phyloP scores from a whole-genome alignment of 2,113 vertebrate genomes.

The Lipotes vexillifer region DNA sequence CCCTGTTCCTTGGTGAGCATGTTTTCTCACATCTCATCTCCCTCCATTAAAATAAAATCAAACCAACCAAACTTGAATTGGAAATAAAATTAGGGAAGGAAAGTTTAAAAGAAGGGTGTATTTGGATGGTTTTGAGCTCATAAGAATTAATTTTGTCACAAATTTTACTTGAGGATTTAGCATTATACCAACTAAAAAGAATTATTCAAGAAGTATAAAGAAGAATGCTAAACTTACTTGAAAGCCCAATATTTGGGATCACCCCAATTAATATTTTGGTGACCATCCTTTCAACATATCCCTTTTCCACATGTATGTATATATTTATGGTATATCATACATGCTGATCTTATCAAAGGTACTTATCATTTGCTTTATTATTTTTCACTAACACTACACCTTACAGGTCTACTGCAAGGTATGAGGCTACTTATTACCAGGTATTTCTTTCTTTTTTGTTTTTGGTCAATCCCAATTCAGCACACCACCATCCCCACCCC shows the following conservation, averaged over 20 bases:
- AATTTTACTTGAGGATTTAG: not conserved
- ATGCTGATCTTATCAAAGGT: not conserved
- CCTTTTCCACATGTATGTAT: not conserved
- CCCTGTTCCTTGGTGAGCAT: not conserved
- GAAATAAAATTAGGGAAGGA: not conserved
- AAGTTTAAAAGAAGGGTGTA: not conserved
- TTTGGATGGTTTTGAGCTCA: not conserved
- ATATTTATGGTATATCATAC: not conserved
- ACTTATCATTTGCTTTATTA: not conserved
- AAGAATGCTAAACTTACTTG: not conserved
- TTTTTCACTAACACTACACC: not conserved
- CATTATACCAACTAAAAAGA: not conserved
- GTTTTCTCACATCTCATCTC: not conserved
- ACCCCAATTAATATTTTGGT: not conserved
- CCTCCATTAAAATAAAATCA: conserved; percentile 9
- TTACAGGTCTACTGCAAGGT: not conserved
- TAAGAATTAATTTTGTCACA: conserved; percentile 18
- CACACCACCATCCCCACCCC: too few species aligned
- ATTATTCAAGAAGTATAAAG: not conserved
- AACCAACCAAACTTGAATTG: not conserved
- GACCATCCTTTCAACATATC: not conserved
- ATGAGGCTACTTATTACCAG: not conserved
- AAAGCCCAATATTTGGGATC: not conserved
- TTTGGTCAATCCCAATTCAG: too few species aligned
- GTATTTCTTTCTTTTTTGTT: not conserved